Conservation (phyloP, 2,797 vertebrate species). For the Antrozous pallidus region DNA sequence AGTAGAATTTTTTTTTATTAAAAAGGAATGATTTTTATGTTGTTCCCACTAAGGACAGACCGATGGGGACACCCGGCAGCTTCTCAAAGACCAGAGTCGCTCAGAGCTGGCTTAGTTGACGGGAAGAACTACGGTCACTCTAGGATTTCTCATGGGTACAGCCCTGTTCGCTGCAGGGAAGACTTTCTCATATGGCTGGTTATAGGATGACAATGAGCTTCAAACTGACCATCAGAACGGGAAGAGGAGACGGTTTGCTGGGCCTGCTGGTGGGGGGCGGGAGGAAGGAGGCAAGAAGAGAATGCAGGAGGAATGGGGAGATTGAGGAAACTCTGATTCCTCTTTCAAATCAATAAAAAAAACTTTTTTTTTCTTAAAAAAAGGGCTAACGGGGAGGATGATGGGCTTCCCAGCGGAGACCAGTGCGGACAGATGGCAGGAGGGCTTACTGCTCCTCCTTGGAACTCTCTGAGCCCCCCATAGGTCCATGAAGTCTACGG, state of each 20-base stretch:
- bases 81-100: not conserved
- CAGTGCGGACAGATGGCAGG: accelerated
- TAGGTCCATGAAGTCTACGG: not conserved
- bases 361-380: too few relatives aligned
- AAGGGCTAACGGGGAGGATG: not conserved
- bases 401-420: accelerated
- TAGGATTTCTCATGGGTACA: not conserved
- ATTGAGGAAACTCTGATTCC: not conserved
- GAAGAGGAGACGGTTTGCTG: not conserved
- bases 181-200: not conserved
- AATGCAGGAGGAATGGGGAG: not conserved
- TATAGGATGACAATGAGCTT: not conserved
- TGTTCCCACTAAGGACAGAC: not conserved
- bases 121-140: not conserved
- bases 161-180: not conserved
- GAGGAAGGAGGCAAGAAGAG: not conserved
- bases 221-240: accelerated
- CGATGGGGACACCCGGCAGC: accelerated
- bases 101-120: accelerated
- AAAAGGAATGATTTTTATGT: not conserved
- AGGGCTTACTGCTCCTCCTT: accelerated
- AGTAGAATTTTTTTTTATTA: not conserved
- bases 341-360: too few relatives aligned
- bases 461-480: not conserved
- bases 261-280: accelerated